These are phyloP conservation scores for Thelaira solivaga DNA, from an alignment of 2,888 invertebrate species.

Conservation along the genomic window DNA sequence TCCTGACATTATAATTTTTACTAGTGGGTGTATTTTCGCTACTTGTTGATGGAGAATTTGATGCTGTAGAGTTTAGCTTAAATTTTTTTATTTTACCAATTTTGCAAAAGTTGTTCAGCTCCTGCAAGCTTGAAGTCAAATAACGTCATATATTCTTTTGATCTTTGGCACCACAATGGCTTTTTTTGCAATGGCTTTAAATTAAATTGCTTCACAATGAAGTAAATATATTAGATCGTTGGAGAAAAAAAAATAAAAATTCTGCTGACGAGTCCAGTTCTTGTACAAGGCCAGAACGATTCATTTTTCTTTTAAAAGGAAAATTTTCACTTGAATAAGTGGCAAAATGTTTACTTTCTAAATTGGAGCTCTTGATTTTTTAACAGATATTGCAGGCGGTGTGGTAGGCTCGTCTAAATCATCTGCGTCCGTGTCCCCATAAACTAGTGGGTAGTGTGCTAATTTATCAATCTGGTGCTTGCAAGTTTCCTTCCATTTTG, in stretches of 20 bases:
- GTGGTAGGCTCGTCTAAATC: neutral
- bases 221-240: too few relatives aligned
- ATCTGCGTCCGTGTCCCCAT: neutral
- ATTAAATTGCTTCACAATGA: conserved; percentile 1
- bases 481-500: too few relatives aligned
- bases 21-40: conserved; percentile 38
- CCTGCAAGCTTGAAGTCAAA: conserved; percentile 48
- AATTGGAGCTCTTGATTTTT: conserved; percentile 2
- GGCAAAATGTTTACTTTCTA: neutral
- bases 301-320: conserved; percentile 1
- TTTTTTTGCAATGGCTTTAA: neutral
- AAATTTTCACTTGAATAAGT: conserved; percentile 1
- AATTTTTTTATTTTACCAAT: neutral
- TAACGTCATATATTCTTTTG: conserved; percentile 37
- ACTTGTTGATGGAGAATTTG: conserved; percentile 45
- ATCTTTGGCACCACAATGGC: conserved; percentile 2
- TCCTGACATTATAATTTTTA: conserved; percentile 32
- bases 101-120: conserved; percentile 49
- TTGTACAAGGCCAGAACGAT: neutral
- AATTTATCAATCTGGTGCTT: too few relatives aligned
- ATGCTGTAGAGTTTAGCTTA: neutral
- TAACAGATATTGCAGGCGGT: neutral
- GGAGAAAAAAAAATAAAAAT: neutral
- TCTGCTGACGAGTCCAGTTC: neutral
- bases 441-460: too few relatives aligned